Evolutionary conservation across 2,797 vertebrate genomes (phyloP).

Genomic region (Brachyalestes nurse): DNA sequence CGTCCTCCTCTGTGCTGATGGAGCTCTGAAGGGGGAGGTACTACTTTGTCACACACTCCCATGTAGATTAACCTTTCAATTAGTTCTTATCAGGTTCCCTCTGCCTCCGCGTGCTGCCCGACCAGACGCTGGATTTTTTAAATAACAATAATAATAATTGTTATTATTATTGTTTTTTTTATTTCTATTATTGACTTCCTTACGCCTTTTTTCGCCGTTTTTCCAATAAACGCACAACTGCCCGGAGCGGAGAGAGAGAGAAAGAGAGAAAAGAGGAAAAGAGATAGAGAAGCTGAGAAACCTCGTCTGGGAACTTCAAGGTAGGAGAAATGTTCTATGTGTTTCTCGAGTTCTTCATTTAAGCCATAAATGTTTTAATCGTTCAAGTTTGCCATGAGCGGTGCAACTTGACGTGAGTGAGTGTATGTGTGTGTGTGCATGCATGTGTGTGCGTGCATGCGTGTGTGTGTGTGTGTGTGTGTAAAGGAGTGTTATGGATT

Average conservation of each 20-base stretch:
- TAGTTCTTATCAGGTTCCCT: conserved; percentile 92
- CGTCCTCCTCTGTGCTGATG: conserved; percentile 61
- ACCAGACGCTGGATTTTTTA: conserved; percentile 57
- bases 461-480: background rate
- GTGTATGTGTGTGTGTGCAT: conserved; percentile 12
- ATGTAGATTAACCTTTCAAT: conserved; percentile 98
- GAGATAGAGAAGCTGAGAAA: conserved; percentile 27
- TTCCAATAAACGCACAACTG: conserved; percentile 42
- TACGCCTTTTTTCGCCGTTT: conserved; percentile 24
- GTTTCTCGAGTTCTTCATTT: conserved; percentile 47
- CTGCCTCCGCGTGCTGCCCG: conserved; percentile 79
- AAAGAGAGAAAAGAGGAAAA: conserved; percentile 22
- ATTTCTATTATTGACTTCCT: conserved; percentile 26
- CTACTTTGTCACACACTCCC: conserved; percentile 93
- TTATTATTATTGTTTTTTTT: no score
- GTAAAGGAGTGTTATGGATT: conserved; percentile 38
- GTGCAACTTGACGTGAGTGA: conserved; percentile 39
- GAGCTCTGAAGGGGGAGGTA: conserved; percentile 81
- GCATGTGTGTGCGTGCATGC: background rate
- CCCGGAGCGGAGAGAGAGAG: conserved; percentile 44
- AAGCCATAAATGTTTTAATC: conserved; percentile 50
- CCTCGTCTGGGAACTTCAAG: conserved; percentile 63
- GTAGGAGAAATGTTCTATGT: conserved; percentile 58
- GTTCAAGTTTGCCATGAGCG: conserved; percentile 50
- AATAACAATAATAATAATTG: no score